phyloP scores from a whole-genome alignment of 2,797 vertebrate species.

The Centroberyx gerrardi region DNA sequence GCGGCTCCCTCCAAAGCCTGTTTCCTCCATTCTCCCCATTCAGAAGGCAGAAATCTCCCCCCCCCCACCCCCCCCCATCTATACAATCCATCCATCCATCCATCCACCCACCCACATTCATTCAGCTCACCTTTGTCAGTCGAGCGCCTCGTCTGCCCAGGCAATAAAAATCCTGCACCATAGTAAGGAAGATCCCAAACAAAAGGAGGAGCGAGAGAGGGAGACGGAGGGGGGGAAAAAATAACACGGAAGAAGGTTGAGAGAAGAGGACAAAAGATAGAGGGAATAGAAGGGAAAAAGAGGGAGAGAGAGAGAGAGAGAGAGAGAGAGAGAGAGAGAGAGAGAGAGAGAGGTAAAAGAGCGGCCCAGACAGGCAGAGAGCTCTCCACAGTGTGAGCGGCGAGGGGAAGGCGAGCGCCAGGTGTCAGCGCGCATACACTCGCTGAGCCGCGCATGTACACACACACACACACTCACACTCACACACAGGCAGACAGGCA shows the following conservation, averaged over 20 bases:
- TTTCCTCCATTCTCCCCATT: conserved; percentile 48
- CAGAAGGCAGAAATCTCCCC: conserved; percentile 19
- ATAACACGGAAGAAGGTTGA: conserved; percentile 31
- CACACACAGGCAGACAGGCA: conserved; percentile 62
- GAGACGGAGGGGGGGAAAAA: conserved; percentile 31
- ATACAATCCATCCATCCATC: background rate
- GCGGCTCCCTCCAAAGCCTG: background rate
- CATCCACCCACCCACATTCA: conserved; percentile 31
- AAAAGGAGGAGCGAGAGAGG: conserved; percentile 53
- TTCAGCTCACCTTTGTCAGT: conserved; percentile 81
- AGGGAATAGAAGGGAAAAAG: conserved; percentile 44
- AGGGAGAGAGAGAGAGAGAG: conserved; percentile 29
- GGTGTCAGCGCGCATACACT: conserved; percentile 82
- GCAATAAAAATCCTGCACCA: conserved; percentile 82
- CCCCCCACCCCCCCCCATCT: conserved; percentile 1
- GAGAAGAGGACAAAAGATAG: conserved; percentile 53
- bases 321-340: conserved; percentile 15
- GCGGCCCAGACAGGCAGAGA: conserved; percentile 73
- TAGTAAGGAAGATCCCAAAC: conserved; percentile 65
- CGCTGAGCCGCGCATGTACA: conserved; percentile 46
- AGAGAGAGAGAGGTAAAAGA: conserved; percentile 53
- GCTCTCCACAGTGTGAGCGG: conserved; percentile 80
- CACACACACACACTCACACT: conserved; percentile 42
- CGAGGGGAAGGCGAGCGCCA: conserved; percentile 76
- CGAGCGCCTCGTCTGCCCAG: conserved; percentile 56